phyloP scores from a whole-genome alignment of 2,797 vertebrate genomes.

The Myioborus melanocephalus region DNA sequence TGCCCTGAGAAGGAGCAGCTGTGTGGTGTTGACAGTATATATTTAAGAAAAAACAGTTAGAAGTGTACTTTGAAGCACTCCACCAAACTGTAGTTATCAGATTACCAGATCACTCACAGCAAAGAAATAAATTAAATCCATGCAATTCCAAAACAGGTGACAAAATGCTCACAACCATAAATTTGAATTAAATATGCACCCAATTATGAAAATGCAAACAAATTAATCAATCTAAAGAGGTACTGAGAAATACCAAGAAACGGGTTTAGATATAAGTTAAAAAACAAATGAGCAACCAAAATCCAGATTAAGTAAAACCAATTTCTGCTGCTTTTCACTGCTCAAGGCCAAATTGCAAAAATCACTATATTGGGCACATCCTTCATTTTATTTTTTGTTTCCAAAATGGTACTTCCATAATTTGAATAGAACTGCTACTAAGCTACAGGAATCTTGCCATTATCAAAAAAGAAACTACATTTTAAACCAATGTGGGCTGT shows the following conservation, averaged over 20 bases:
- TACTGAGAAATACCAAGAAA: neutral
- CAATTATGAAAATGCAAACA: neutral
- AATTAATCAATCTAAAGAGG: neutral
- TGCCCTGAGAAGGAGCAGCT: neutral
- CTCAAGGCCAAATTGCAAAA: neutral
- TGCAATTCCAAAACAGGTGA: neutral
- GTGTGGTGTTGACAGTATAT: too few species aligned
- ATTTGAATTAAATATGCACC: neutral
- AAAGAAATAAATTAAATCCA: neutral
- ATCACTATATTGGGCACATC: neutral
- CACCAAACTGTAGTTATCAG: neutral
- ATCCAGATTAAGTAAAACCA: neutral
- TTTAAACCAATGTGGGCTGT: neutral
- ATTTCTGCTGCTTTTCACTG: neutral
- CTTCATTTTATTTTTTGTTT: neutral
- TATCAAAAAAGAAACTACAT: neutral
- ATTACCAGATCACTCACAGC: neutral
- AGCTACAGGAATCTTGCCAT: neutral
- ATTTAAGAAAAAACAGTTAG: neutral
- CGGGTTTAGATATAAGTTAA: fast-evolving
- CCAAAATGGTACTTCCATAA: neutral
- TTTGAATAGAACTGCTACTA: neutral
- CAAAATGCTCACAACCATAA: neutral
- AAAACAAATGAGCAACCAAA: neutral
- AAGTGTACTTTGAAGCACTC: neutral